A percentile compares a stretch with the other conserved stretches of the same genome.
Evolutionary conservation across 2,797 vertebrate species (phyloP).

Genomic region (Pangasius krempfi): DNA sequence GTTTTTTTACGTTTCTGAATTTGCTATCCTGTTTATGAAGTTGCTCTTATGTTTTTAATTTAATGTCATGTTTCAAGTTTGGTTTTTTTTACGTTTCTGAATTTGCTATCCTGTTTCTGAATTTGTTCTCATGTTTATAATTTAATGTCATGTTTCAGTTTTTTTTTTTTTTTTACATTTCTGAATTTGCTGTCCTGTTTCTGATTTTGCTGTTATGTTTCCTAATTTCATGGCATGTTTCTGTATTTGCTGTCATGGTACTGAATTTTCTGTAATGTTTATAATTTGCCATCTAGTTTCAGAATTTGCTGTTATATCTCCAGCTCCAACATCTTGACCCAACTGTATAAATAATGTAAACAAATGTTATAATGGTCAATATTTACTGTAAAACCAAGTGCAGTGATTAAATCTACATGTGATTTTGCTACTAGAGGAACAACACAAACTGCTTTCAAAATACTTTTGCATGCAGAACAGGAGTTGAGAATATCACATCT

Average conservation of each 20-base stretch:
- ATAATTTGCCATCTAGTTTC: neutral
- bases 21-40: neutral
- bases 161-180: neutral
- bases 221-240: neutral
- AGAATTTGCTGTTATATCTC: neutral
- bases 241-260: neutral
- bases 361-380: neutral
- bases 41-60: neutral
- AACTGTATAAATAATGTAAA: neutral
- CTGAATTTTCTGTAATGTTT: neutral
- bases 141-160: too few relatives aligned
- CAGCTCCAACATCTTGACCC: neutral
- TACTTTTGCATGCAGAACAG: neutral
- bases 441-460: neutral
- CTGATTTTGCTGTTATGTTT: neutral
- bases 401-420: neutral
- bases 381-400: neutral
- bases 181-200: neutral
- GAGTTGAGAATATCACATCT: constrained; percentile 18
- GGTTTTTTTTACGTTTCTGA: too few relatives aligned
- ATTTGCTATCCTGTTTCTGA: too few relatives aligned
- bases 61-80: neutral
- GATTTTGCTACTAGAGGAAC: neutral
- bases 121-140: too few relatives aligned
- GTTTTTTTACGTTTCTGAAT: neutral